Evolutionary conservation across 2,113 vertebrate species (phyloP), one percentile per base, ranked within the genome.

Genomic region (Paralichthys olivaceus): DNA sequence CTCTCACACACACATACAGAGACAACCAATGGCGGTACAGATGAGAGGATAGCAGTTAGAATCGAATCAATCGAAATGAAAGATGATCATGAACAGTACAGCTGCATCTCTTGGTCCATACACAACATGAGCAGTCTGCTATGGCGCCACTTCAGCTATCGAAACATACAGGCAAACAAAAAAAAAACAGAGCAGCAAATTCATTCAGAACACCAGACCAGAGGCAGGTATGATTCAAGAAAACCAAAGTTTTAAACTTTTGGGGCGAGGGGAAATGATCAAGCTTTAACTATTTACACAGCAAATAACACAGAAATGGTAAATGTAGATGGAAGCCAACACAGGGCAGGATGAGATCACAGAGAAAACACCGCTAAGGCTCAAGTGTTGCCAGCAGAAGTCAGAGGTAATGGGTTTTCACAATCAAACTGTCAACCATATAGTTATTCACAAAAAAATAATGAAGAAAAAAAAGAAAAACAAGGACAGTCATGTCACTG

Each of bases 371-470:
- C 69, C 32, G 67, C 87, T 85, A 61, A 87, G 85, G 89, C 84
- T 92, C 86, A 83, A 79, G 76, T 88, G 83, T 84, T 84, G 61
- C 54, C 69, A 90, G 85, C 84, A 91, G 69, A 90, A 81, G 72
- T 88, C 80, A 90, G 92, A 94, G 93, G 92, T 93, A 94, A 92
- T 92, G 85, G 57, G 89, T 93, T 91, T 89, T 91, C 84, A 91
- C 89, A 92, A 93, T 91, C 90, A 92, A 93, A 92, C 88, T 80
- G 89, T 93, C 92, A 91, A 89, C 77, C 87, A 90, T 80, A 85
- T 88, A 89, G 88, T 83, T 69, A 73, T 76, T 71, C 23, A 57
- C 28, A 45, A 71, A 64, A 75, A 34, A 58, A 43, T 2, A 49
- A 19, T 43, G 13, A 54, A n/a, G 13, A n/a, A 60, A 55, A 56